Base-by-base conservation (phyloP, 2,113 vertebrate species). In the Balaenoptera acutorostrata region DNA sequence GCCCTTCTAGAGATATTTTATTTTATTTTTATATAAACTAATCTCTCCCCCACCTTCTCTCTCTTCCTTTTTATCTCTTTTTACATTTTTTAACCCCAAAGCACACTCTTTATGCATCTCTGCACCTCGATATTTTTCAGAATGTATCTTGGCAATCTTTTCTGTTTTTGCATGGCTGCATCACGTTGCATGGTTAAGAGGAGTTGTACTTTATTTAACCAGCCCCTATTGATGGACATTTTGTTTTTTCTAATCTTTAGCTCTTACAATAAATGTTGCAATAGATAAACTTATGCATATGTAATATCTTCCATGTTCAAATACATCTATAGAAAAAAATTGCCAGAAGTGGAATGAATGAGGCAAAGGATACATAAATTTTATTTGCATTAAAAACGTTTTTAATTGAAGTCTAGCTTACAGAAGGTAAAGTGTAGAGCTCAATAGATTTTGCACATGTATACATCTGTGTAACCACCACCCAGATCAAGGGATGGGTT, bases 391-490 rank as follows among this genome's bases (percentile, higher is more conserved):
- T 27, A 49, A n/a, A 63, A 55, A 39, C 46, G n/a, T 57, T 95
- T 81, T 80, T 1, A 66, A 83, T 61, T 80, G 20, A 90, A 80
- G 20, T 66, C 61, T 84, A 74, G 46, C 21, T 90, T 71, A 11
- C 72, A 41, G 46, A 88, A 71, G 86, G 36, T 11, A 23, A 88
- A 57, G 8, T 20, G 39, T 27, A 21, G 13, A 41, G 14, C 59
- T 27, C 23, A 41, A 7, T 31, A 46, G 20, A 17, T 39, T 83
- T 18, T 41, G 13, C 25, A 6, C 9, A 10, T 2, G 12, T n/a
- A 3, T 5, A 4, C 39, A 46, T 0, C 1, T 29, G 2, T 52
- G 25, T 63, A 6, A 18, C 33, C 57, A 25, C 6, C 27, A 4
- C 27, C 3, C 46, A 25, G 39, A 25, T n/a, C 25, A 36, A 36